Percentiles rank a stretch among this genome's conserved stretches.
Evolutionary conservation across 1,140 invertebrate genomes (phyloP).

Genomic region (Matsumurasca onukii): DNA sequence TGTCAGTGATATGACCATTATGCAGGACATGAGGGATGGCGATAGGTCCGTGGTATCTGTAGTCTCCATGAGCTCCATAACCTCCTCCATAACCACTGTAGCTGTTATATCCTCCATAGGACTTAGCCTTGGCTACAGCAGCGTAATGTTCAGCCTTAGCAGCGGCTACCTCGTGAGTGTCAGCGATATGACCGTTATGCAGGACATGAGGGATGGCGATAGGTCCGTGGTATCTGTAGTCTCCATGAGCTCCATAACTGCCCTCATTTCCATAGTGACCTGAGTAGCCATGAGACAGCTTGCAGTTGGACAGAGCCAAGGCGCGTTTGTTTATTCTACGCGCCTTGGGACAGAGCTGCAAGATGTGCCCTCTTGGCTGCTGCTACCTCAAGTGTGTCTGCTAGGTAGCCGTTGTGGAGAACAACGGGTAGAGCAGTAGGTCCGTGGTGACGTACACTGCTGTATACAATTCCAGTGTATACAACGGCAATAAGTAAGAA

Average conservation of each 20-base stretch:
- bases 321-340: background rate
- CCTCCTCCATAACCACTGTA: background rate
- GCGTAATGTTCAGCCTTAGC: slow-evolving; percentile 38
- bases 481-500: no score
- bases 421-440: background rate
- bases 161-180: slow-evolving; percentile 33
- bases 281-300: slow-evolving; percentile 30
- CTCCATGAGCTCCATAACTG: no score
- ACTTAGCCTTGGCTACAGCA: slow-evolving; percentile 12
- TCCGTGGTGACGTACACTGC: slow-evolving; percentile 8
- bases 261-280: background rate
- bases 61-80: background rate
- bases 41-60: slow-evolving; percentile 28
- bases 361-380: slow-evolving; percentile 39
- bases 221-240: slow-evolving; percentile 6
- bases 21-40: slow-evolving; percentile 29
- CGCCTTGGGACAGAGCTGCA: slow-evolving; percentile 16
- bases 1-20: slow-evolving; percentile 31
- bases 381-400: slow-evolving; percentile 37
- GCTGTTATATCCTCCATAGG: background rate
- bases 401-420: slow-evolving; percentile 19
- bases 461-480: no score
- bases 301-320: slow-evolving; percentile 1
- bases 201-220: slow-evolving; percentile 16
- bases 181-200: slow-evolving; percentile 13